Evolutionary conservation across 2,113 vertebrate species (phyloP), one percentile per base, ranked within the genome.

Genomic region (Antechinus stuartii): DNA sequence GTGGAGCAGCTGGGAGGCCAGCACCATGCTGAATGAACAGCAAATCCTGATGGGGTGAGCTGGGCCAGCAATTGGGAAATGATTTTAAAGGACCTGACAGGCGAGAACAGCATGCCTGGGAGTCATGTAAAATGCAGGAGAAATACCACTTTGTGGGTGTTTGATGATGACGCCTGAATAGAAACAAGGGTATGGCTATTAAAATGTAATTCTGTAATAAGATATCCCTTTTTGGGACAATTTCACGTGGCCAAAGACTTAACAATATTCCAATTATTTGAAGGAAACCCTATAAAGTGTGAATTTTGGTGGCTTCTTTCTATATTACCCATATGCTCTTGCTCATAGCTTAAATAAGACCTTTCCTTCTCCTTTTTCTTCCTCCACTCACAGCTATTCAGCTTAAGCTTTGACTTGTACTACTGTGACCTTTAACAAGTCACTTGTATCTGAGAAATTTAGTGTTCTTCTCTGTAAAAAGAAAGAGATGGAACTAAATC

Each of bases 91-190:
- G 99, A 99, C 98, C 98, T 99, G 99, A 99, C 99, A 99, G 99
- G 99, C 98, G 98, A 99, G 99, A 99, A 99, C 99, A 99, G 99
- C 96, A 98, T 98, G 99, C 99, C 99, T 99, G 98, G 98, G 98
- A 99, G 99, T 99, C 99, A 99, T 99, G 99, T 99, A 99, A 99
- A 99, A 99, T 99, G 99, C 99, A 99, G 99, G 99, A 99, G 99
- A 99, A 99, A 99, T 98, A 99, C 99, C 98, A 98, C 98, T 99
- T 99, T 99, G 99, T 99, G 98, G 98, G 98, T 96, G 97, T 97
- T 98, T 98, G 97, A 96, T 98, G 98, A 98, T 97, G 98, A 97
- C 97, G 98, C 97, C 96, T 84, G 98, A 98, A 98, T 95, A 98
- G 97, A 97, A 99, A 99, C 98, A 99, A 98, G 97, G 98, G 98